phyloP scores from a whole-genome alignment of 2,888 invertebrate species.

The Sarcophaga caerulescens region DNA sequence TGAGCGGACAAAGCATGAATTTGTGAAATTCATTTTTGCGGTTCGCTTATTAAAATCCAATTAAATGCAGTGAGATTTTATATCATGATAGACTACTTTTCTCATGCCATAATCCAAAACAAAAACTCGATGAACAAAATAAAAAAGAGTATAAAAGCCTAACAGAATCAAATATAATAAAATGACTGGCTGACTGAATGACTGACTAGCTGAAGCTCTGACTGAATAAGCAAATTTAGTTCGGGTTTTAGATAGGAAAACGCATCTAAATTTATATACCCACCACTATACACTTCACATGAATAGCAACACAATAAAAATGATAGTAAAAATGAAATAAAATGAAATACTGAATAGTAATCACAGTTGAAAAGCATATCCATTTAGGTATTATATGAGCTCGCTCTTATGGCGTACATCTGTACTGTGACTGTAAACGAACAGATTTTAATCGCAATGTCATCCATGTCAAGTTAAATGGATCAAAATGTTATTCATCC shows the following conservation, averaged over 20 bases:
- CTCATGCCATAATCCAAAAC: background rate
- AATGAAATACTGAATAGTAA: background rate
- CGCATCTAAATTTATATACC: background rate
- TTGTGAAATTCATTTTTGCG: conserved; percentile 29
- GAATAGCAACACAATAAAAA: background rate
- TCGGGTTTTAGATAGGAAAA: conserved; percentile 10
- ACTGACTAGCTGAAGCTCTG: background rate
- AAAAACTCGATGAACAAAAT: background rate
- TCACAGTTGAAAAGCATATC: too few relatives aligned
- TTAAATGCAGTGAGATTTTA: conserved; percentile 60
- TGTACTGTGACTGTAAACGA: too few relatives aligned
- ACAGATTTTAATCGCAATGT: conserved; percentile 63
- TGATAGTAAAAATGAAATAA: background rate
- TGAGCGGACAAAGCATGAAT: background rate
- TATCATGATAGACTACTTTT: conserved; percentile 34
- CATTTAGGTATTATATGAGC: too few relatives aligned
- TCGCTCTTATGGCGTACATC: too few relatives aligned
- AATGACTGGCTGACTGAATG: background rate
- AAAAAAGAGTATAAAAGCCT: background rate
- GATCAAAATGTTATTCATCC: conserved; percentile 67
- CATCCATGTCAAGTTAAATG: conserved; percentile 68
- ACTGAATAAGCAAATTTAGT: conserved; percentile 4
- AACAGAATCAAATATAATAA: background rate
- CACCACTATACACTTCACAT: background rate
- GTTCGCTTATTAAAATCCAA: conserved; percentile 63